Conservation (phyloP, 2,797 vertebrate genomes). For the Hyperoplus immaculatus region DNA sequence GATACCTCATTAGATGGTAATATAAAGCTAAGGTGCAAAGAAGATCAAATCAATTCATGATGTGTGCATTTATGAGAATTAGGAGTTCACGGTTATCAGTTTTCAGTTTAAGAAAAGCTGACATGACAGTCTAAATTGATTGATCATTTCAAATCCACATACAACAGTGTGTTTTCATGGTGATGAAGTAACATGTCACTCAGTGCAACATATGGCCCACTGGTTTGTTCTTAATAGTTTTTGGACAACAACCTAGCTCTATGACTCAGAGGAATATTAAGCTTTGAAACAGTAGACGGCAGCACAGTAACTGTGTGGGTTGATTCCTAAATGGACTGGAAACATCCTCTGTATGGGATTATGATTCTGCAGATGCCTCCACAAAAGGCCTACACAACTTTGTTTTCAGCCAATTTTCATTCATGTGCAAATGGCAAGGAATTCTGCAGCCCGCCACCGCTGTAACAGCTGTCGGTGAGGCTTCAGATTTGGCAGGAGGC, state of each 20-base stretch:
- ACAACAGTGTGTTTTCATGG: background rate
- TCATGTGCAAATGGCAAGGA: slow-evolving; percentile 49
- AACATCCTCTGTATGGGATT: slow-evolving; percentile 6
- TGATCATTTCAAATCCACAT: no score
- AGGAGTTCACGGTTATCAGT: no score
- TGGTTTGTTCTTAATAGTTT: background rate
- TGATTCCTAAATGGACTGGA: slow-evolving; percentile 27
- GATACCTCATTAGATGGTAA: no score
- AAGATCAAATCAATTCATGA: no score
- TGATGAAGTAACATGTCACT: background rate
- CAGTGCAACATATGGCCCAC: background rate
- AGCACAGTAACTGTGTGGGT: background rate
- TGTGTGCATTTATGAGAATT: no score
- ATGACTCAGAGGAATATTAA: background rate
- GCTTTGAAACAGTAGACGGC: no score
- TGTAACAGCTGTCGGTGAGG: slow-evolving; percentile 47
- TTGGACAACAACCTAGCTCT: background rate
- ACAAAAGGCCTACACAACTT: slow-evolving; percentile 52
- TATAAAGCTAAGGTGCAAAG: no score
- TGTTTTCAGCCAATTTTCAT: slow-evolving; percentile 58
- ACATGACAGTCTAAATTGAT: no score
- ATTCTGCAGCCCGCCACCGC: slow-evolving; percentile 49
- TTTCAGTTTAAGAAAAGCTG: no score
- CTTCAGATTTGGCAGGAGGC: slow-evolving; percentile 60
- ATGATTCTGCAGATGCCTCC: slow-evolving; percentile 56